Evolutionary conservation across 2,888 invertebrate species (phyloP), one percentile per base, ranked within the genome.

Genomic region (Penaeus monodon): DNA sequence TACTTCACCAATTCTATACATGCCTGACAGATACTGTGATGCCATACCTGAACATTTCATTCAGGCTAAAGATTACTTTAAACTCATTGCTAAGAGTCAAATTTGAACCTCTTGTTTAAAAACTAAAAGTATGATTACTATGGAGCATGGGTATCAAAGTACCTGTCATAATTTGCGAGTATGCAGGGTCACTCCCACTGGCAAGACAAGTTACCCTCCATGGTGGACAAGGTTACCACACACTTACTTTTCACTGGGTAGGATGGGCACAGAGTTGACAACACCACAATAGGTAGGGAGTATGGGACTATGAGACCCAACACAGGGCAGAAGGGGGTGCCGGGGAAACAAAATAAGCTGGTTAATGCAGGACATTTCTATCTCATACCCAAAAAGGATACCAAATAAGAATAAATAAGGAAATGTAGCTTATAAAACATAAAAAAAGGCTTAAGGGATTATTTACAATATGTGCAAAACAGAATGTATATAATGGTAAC

Each of bases 231-330:
- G 77, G 77, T 77, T 77, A 77, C 77, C 74, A 73, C 44, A 66
- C 83, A 87, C 86, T 87, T 87, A 87, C 86, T 87, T 87, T 87
- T 87, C 86, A 87, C 82, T 79, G 79, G 73, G 86, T 77, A 87
- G 70, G 79, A 87, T 80, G 73, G 86, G 86, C 82, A 83, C 86
- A 83, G 73, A 83, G 86, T 87, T 87, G 86, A 87, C 86, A 87
- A 87, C 86, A 79, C 86, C 86, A 79, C 74, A 79, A 87, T 87
- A 87, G 86, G 44, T 79, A 79, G 86, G 83, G 74, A 78, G 86
- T 78, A 79, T 87, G 68, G 78, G 79, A 87, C 86, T 87, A 87
- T 70, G 79, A 83, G 79, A 86, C 82, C 73, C 83, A 83, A 83
- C 77, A 77, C 77, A 83, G 86, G 83, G 83, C 73, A 78, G 79